These are phyloP conservation scores for Timema podura DNA, from an alignment of 2,888 invertebrate genomes.

Conservation along the genomic window DNA sequence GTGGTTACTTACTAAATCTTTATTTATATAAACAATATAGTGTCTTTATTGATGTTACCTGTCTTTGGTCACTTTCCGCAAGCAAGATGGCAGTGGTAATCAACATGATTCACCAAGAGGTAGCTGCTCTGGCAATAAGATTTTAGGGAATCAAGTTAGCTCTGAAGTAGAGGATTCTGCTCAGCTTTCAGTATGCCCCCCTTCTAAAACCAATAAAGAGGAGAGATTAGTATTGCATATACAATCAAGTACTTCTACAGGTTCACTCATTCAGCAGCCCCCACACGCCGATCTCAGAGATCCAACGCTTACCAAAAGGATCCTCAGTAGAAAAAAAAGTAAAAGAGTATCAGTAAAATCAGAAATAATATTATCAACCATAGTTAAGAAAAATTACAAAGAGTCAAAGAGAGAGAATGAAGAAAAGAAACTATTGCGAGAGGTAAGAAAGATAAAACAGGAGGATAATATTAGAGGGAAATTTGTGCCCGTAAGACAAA, in stretches of 20 bases:
- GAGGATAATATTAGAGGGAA: background rate
- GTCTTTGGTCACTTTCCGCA: background rate
- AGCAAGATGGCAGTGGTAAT: background rate
- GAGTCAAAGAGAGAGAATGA: background rate
- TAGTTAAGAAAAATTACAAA: background rate
- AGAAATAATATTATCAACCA: background rate
- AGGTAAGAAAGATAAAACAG: background rate
- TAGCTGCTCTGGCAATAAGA: background rate
- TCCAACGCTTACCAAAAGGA: background rate
- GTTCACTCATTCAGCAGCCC: background rate
- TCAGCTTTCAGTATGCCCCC: background rate
- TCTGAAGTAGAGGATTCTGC: background rate
- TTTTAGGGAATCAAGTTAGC: too few species aligned
- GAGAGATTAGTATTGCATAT: too few species aligned
- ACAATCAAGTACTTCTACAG: background rate
- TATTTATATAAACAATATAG: too few species aligned
- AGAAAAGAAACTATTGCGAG: background rate
- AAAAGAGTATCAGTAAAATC: background rate
- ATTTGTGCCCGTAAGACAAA: background rate
- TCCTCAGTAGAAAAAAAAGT: background rate
- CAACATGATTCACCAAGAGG: background rate
- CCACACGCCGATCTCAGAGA: background rate
- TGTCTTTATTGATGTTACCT: too few species aligned
- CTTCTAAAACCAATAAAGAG: background rate
- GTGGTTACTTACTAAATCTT: too few species aligned